Percentiles rank a stretch among this genome's conserved stretches.
These are phyloP conservation scores for Acromyrmex heyeri DNA, from an alignment of 1,140 invertebrate genomes.

Conservation along the genomic window DNA sequence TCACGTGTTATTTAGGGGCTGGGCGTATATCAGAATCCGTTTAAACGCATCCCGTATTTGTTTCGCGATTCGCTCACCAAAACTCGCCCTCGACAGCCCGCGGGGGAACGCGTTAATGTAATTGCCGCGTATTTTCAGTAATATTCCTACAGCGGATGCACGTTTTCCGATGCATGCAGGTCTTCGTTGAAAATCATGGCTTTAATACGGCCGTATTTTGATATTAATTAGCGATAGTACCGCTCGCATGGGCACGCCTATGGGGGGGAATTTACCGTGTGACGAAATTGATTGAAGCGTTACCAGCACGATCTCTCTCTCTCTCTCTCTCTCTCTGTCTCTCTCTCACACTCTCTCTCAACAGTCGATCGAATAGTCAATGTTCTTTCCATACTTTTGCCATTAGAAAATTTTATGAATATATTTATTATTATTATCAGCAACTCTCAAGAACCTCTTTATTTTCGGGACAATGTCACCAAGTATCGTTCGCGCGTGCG, in stretches of 20 bases:
- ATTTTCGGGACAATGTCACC: conserved; percentile 14
- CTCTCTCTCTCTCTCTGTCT: not conserved
- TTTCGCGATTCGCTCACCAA: conserved; percentile 48
- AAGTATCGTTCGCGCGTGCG: conserved; percentile 13
- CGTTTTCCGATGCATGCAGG: not conserved
- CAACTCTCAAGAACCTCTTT: not conserved
- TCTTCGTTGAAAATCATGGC: conserved; percentile 38
- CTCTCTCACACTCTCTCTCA: not conserved
- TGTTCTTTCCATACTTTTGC: not conserved
- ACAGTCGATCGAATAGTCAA: not conserved
- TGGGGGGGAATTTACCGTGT: conserved; percentile 17
- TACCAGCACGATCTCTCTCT: not conserved
- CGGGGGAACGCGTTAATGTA: conserved; percentile 52
- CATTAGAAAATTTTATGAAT: not conserved
- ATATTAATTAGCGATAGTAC: conserved; percentile 44
- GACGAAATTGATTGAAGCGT: conserved; percentile 36
- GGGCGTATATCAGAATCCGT: conserved; percentile 56
- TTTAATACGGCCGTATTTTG: conserved; percentile 43
- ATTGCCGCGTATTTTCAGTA: conserved; percentile 60
- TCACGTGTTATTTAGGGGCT: conserved; percentile 52
- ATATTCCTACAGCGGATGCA: conserved; percentile 43
- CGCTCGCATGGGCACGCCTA: not conserved
- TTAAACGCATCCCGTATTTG: conserved; percentile 60
- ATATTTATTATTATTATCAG: conserved; percentile 11
- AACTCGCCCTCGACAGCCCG: conserved; percentile 49